These are phyloP conservation scores for Nycticebus coucang DNA, from an alignment of 2,113 vertebrate species.

Conservation along the genomic window DNA sequence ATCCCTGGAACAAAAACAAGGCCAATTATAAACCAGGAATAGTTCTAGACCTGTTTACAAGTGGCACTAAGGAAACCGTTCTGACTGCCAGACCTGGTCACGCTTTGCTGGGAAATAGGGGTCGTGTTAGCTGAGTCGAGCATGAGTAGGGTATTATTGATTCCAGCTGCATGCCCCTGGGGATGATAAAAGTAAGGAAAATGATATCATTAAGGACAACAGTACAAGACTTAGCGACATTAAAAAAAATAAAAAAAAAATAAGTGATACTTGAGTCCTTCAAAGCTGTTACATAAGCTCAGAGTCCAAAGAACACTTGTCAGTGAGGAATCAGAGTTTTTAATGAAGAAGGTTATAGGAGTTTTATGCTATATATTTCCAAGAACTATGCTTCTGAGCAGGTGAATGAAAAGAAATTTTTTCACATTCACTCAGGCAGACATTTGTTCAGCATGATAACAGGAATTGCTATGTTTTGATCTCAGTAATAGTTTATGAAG, in stretches of 20 bases:
- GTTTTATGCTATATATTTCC: conserved; percentile 36
- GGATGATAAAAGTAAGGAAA: neutral
- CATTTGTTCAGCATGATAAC: neutral
- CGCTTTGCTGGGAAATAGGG: neutral
- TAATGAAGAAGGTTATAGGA: conserved; percentile 51
- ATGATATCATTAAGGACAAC: conserved; percentile 33
- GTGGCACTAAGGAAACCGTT: neutral
- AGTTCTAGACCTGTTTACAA: neutral
- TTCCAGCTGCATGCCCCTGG: neutral
- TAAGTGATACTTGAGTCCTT: conserved; percentile 35
- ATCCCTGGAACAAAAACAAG: neutral
- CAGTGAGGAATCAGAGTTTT: conserved; percentile 22
- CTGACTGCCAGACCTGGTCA: neutral
- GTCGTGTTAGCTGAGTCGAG: neutral
- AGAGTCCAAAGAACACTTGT: conserved; percentile 12
- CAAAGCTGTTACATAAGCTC: conserved; percentile 28
- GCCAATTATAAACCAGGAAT: neutral
- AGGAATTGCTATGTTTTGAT: conserved; percentile 62
- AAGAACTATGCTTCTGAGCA: conserved; percentile 46
- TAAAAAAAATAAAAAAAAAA: too few species aligned
- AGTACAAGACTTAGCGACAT: neutral
- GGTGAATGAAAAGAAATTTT: conserved; percentile 49
- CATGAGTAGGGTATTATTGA: neutral
- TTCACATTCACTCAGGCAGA: conserved; percentile 53
- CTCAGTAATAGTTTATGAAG: conserved; percentile 65